Evolutionary conservation across 2,888 invertebrate genomes (phyloP).

Genomic region (Ormia ochracea): DNA sequence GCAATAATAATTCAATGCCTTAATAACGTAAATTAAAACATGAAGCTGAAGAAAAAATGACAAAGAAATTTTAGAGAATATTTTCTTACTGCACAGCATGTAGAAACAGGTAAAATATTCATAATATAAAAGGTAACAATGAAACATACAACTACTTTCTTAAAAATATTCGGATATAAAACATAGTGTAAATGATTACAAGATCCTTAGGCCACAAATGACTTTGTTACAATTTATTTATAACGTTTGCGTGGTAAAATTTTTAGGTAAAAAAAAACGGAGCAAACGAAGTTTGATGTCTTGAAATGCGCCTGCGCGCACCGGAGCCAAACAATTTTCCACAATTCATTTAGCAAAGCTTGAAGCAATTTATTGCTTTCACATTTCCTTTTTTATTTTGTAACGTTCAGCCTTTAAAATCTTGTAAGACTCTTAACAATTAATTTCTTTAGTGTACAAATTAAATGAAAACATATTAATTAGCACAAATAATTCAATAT

Average conservation of each 20-base stretch:
- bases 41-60: neutral
- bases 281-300: neutral
- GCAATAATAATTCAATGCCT: slow-evolving; percentile 24
- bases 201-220: neutral
- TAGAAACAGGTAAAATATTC: too few relatives aligned
- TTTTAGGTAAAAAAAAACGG: neutral
- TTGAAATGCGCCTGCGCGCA: neutral
- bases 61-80: neutral
- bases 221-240: neutral
- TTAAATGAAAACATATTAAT: neutral
- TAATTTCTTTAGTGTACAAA: neutral
- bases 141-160: neutral
- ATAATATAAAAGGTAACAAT: neutral
- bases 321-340: neutral
- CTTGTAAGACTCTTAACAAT: neutral
- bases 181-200: neutral
- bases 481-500: slow-evolving; percentile 1
- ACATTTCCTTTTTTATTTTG: neutral
- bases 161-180: neutral
- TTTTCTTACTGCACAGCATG: neutral
- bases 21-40: slow-evolving; percentile 25
- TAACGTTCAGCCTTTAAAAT: neutral
- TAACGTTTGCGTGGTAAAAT: neutral
- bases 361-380: too few relatives aligned
- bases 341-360: too few relatives aligned